Conservation (phyloP, 2,797 vertebrate species). For the Oreortyx pictus region DNA sequence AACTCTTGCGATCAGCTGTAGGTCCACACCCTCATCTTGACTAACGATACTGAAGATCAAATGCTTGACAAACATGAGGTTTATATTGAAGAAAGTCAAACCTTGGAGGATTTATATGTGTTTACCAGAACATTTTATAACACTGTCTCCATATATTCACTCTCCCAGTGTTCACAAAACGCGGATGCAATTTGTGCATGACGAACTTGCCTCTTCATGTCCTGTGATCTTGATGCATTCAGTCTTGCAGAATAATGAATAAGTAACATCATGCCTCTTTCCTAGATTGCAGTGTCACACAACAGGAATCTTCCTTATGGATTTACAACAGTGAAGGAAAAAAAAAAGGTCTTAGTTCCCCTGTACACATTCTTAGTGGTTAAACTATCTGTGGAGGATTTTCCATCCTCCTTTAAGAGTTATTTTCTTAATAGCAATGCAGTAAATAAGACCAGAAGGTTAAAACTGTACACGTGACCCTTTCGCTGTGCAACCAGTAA, state of each 20-base stretch:
- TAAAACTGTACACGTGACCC: not conserved
- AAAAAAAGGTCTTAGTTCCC: not conserved
- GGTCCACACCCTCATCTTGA: not conserved
- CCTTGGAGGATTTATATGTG: not conserved
- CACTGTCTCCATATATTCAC: slow-evolving; percentile 1
- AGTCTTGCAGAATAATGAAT: slow-evolving; percentile 44
- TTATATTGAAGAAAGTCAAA: slow-evolving; percentile 12
- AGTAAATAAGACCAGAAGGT: not conserved
- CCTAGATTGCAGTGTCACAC: not conserved
- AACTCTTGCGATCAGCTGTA: not conserved
- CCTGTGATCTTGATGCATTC: not conserved
- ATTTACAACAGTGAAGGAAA: not conserved
- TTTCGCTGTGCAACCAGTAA: not conserved
- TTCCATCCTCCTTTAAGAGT: not conserved
- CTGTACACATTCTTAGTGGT: not conserved
- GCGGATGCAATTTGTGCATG: not conserved
- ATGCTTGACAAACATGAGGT: not conserved
- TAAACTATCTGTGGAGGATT: not conserved
- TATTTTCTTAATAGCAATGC: not conserved
- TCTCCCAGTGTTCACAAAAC: not conserved
- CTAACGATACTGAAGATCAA: slow-evolving; percentile 23
- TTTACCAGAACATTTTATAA: not conserved
- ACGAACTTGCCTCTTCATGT: not conserved
- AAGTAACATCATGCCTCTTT: not conserved
- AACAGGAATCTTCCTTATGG: not conserved